Conservation (phyloP, 2,888 invertebrate genomes). For the Drosophila lutescens region DNA sequence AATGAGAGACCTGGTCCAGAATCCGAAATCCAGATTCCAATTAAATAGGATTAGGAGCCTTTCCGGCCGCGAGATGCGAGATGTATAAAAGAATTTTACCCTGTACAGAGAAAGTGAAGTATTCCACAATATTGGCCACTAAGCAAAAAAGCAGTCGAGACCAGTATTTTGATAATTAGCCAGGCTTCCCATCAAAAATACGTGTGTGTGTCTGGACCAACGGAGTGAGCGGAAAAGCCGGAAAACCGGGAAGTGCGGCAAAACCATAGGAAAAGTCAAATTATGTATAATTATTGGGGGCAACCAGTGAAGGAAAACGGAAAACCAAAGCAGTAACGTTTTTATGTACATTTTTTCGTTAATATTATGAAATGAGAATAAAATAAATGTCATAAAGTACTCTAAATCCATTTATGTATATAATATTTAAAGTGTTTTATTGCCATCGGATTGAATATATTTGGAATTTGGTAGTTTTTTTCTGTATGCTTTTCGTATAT, state of each 20-base stretch:
- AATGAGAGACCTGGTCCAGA: constrained; percentile 10
- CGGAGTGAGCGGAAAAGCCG: constrained; percentile 16
- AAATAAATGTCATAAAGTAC: constrained; percentile 71
- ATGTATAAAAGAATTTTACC: constrained; percentile 66
- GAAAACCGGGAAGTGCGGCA: not conserved
- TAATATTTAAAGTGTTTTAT: constrained; percentile 1
- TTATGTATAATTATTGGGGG: constrained; percentile 55
- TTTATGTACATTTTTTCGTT: constrained; percentile 75
- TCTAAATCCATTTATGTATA: constrained; percentile 27
- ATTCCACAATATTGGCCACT: constrained; percentile 5
- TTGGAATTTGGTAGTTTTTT: not conserved
- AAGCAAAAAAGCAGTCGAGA: constrained; percentile 11
- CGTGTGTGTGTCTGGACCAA: constrained; percentile 30
- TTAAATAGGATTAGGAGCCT: not conserved
- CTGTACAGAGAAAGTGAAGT: constrained; percentile 55
- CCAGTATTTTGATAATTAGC: constrained; percentile 40
- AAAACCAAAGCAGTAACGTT: constrained; percentile 48
- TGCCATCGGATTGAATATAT: too few relatives aligned
- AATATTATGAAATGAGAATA: constrained; percentile 59
- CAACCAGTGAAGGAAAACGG: constrained; percentile 25
- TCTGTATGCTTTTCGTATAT: too few relatives aligned
- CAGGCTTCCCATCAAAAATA: constrained; percentile 52
- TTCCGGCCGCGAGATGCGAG: constrained; percentile 11
- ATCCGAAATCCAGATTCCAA: constrained; percentile 1
- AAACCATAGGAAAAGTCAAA: constrained; percentile 68